These are phyloP conservation scores for Mus caroli DNA, from an alignment of 2,797 vertebrate species.

Conservation along the genomic window DNA sequence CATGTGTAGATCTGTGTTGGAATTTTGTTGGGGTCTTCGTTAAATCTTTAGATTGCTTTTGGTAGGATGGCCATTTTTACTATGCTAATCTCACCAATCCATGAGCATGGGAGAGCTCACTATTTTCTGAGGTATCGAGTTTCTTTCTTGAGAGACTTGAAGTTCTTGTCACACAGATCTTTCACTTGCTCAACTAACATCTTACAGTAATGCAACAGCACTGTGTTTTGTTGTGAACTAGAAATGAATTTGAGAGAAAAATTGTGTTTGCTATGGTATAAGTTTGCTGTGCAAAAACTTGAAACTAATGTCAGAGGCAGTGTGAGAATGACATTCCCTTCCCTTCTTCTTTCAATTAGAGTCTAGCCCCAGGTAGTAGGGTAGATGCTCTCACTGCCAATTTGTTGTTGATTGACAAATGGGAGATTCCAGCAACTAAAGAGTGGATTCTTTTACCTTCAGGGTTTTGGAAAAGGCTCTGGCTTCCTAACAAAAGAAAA, in stretches of 20 bases:
- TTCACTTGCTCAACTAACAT: not conserved
- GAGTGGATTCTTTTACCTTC: conserved; percentile 35
- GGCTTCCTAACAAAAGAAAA: conserved; percentile 28
- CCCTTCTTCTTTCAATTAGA: conserved; percentile 40
- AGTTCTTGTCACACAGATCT: not conserved
- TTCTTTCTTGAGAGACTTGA: not conserved
- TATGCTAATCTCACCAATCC: not conserved
- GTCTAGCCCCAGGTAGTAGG: not conserved
- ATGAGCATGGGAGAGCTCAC: too few relatives aligned
- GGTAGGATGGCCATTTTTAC: not conserved
- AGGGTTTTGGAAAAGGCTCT: not conserved
- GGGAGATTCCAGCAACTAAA: not conserved
- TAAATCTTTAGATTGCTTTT: not conserved
- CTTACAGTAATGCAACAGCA: conserved; percentile 25
- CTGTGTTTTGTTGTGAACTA: conserved; percentile 52
- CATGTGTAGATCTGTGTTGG: not conserved
- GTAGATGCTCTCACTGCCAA: not conserved
- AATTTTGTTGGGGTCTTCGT: not conserved
- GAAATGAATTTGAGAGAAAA: conserved; percentile 42
- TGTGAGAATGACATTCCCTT: conserved; percentile 45
- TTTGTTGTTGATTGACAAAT: conserved; percentile 31
- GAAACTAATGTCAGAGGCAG: conserved; percentile 34
- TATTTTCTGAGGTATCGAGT: not conserved
- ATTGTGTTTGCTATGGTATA: conserved; percentile 12
- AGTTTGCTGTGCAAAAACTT: conserved; percentile 24